phyloP scores from a whole-genome alignment of 2,888 invertebrate species.

The Cecidostiba fungosa region DNA sequence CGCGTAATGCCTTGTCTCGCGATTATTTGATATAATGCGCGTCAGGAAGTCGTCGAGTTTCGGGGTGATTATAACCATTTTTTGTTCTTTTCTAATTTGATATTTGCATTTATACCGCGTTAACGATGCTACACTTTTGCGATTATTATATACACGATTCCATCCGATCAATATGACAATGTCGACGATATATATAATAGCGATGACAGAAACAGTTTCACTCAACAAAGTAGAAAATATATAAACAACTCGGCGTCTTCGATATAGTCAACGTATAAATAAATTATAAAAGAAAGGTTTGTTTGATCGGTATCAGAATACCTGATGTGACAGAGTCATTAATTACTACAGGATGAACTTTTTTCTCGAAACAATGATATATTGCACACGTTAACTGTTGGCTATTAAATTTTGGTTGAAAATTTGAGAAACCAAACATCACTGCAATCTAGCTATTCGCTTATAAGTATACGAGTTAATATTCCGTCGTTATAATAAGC shows the following conservation, averaged over 20 bases:
- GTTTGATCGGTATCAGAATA: constrained; percentile 5
- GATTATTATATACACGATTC: constrained; percentile 62
- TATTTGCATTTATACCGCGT: constrained; percentile 40
- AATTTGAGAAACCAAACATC: background rate
- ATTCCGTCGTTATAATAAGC: too few species aligned
- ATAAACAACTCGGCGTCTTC: constrained; percentile 32
- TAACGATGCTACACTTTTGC: constrained; percentile 48
- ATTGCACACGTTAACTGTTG: background rate
- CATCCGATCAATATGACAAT: constrained; percentile 29
- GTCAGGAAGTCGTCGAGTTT: background rate
- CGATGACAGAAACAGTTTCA: constrained; percentile 31
- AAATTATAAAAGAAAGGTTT: background rate
- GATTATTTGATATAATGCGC: background rate
- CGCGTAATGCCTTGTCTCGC: constrained; percentile 50
- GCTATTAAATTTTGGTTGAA: background rate
- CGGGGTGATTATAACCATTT: constrained; percentile 36
- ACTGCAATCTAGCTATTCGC: background rate
- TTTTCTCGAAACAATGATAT: background rate
- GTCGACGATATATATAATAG: constrained; percentile 19
- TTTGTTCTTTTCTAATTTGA: constrained; percentile 51
- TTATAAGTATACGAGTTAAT: background rate
- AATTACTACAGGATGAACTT: constrained; percentile 16
- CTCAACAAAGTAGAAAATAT: background rate
- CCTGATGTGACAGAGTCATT: background rate
- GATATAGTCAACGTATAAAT: constrained; percentile 23